phyloP scores from a whole-genome alignment of 92 coral and sea anemone species.

The Montipora capitata region DNA sequence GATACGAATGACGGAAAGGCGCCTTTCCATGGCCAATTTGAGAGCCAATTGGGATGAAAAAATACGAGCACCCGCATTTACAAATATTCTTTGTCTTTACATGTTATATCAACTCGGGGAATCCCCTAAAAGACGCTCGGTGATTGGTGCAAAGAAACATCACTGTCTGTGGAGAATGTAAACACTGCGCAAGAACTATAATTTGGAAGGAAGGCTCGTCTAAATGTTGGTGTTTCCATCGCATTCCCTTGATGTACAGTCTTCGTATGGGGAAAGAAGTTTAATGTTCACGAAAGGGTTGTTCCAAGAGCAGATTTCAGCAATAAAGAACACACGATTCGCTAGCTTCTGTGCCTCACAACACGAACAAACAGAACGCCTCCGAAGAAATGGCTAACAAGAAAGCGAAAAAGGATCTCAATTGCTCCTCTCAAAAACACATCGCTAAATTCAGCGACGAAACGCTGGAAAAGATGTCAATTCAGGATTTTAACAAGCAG shows the following conservation, averaged over 20 bases:
- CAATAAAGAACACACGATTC: not conserved
- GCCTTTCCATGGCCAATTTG: too few species aligned
- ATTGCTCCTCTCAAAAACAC: not conserved
- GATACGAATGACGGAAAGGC: too few species aligned
- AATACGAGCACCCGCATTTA: too few species aligned
- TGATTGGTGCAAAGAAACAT: not conserved
- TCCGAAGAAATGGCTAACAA: not conserved
- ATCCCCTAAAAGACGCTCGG: not conserved
- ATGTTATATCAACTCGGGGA: too few species aligned
- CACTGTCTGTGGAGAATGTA: too few species aligned
- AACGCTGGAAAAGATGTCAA: slow-evolving; percentile 70
- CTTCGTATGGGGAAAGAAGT: not conserved
- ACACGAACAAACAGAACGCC: not conserved
- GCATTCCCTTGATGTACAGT: not conserved
- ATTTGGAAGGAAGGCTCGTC: too few species aligned
- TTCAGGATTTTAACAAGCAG: slow-evolving; percentile 76
- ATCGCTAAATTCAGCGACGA: slow-evolving; percentile 38
- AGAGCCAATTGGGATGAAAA: too few species aligned
- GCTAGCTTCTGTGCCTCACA: not conserved
- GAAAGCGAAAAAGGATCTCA: not conserved
- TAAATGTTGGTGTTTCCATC: not conserved
- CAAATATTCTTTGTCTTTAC: too few species aligned
- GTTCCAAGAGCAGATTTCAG: not conserved
- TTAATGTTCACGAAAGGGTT: not conserved
- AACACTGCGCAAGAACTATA: too few species aligned